Base-by-base conservation (phyloP, 2,888 invertebrate genomes). In the Mesorhabditis belari region DNA sequence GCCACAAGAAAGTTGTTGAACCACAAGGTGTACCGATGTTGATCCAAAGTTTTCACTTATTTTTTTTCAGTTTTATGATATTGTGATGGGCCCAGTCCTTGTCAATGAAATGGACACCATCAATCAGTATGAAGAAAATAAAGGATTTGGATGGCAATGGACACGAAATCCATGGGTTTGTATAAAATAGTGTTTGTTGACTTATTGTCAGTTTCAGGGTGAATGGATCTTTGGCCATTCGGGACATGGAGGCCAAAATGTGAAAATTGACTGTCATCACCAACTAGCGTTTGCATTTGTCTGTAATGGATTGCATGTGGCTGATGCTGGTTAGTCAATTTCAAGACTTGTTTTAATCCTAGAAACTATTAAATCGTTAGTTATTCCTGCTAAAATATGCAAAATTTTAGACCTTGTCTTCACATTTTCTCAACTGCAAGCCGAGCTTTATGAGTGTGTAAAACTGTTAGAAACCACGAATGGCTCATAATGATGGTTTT, bases 221-320 rank as follows among this genome's bases (percentile, higher is more conserved):
- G 58, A 71, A 60, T 74, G 74, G 73, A 60, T 71, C 21, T 74
- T 73, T 55, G 74, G 74, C 4, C 73, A 74, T 52, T 73, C 71
- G 5, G 74, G 74, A 17, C 70, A 66, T 50, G 74, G 74, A 2
- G 74, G 74, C 3, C 74, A 74, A 53, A 74, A 74, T 55, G 73
- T 73, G 19, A 58, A 71, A 52, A 61, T 74, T 5, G 73, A 74
- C 55, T 60, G 68, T 4, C 55, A 60, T 25, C 68, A 73, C 56
- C 56, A 57, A 24, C 62, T 74, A 5, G 61, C 73, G 17, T 64
- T 66, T 54, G 74, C 71, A 5, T 74, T 72, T 49, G 65, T 74
- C 9, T 64, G 70, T 5, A 74, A 74, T 49, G 74, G 69, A 28
- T 62, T 74, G 63, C 72, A 74, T 64, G 65, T 73, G 29, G 63